Percentiles rank a stretch among this genome's conserved stretches.
Evolutionary conservation across 2,888 invertebrate genomes (phyloP).

Genomic region (Lissonota sp.): DNA sequence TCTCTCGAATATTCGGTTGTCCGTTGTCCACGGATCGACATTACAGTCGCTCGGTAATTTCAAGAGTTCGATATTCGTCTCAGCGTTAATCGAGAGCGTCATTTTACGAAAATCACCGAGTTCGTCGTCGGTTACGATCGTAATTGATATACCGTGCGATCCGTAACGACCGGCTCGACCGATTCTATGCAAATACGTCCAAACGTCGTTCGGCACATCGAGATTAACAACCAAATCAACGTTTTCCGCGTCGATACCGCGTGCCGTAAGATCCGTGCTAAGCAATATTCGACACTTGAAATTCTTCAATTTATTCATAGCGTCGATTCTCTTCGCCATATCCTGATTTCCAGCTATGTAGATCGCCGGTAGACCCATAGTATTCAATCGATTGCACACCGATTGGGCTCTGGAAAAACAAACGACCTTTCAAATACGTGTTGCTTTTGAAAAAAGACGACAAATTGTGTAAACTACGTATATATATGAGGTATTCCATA

Average conservation of each 20-base stretch:
- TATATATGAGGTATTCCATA: too few relatives aligned
- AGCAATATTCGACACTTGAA: conserved; percentile 94
- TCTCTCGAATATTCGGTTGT: conserved; percentile 73
- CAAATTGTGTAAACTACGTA: too few relatives aligned
- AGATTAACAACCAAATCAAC: conserved; percentile 97
- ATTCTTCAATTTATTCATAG: conserved; percentile 91
- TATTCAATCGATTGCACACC: conserved; percentile 89
- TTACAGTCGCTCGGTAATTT: conserved; percentile 82
- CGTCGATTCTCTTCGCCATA: conserved; percentile 91
- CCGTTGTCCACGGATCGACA: conserved; percentile 76
- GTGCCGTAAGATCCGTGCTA: conserved; percentile 95
- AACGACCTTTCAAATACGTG: too few relatives aligned
- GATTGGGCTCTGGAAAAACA: conserved; percentile 88
- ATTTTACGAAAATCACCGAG: conserved; percentile 86
- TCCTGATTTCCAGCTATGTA: conserved; percentile 92
- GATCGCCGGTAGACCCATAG: conserved; percentile 91
- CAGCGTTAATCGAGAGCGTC: conserved; percentile 85
- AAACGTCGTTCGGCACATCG: conserved; percentile 92
- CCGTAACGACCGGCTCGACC: conserved; percentile 98
- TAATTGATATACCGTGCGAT: conserved; percentile 91
- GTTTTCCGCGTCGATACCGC: conserved; percentile 97
- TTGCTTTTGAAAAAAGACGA: too few relatives aligned
- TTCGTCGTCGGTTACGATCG: conserved; percentile 89
- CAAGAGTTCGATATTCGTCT: conserved; percentile 84
- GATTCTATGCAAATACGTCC: conserved; percentile 96